Evolutionary conservation across 2,797 vertebrate genomes (phyloP).

Genomic region (Dryobates pubescens): DNA sequence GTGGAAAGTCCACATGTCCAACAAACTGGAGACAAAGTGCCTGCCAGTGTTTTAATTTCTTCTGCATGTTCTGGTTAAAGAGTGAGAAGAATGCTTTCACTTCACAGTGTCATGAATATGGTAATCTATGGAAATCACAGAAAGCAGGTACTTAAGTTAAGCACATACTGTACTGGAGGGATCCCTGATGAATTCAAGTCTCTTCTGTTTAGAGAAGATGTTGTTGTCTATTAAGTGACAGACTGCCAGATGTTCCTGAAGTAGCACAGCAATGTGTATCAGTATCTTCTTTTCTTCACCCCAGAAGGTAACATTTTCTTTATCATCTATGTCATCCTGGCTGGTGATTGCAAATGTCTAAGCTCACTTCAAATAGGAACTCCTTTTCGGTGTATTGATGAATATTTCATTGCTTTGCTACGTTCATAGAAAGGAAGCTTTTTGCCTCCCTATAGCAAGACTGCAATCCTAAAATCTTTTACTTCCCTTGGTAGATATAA

Average conservation of each 20-base stretch:
- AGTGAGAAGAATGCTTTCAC: slow-evolving; percentile 83
- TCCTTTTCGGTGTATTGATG: slow-evolving; percentile 70
- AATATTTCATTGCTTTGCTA: slow-evolving; percentile 68
- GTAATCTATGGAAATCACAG: slow-evolving; percentile 89
- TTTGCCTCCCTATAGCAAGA: slow-evolving; percentile 8
- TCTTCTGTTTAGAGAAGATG: slow-evolving; percentile 82
- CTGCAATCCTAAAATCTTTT: slow-evolving; percentile 33
- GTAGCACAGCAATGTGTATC: slow-evolving; percentile 75
- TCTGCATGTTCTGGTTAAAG: slow-evolving; percentile 81
- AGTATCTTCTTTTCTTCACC: slow-evolving; percentile 69
- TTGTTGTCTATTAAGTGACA: slow-evolving; percentile 82
- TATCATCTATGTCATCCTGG: slow-evolving; percentile 58
- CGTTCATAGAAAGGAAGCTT: slow-evolving; percentile 35
- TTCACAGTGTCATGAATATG: slow-evolving; percentile 88
- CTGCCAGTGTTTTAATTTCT: slow-evolving; percentile 85
- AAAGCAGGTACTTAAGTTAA: slow-evolving; percentile 88
- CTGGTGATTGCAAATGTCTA: slow-evolving; percentile 65
- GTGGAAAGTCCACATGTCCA: slow-evolving; percentile 78
- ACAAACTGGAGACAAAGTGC: slow-evolving; percentile 86
- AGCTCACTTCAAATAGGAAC: slow-evolving; percentile 67
- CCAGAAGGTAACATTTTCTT: slow-evolving; percentile 69
- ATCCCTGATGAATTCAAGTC: slow-evolving; percentile 82
- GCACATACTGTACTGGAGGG: slow-evolving; percentile 82
- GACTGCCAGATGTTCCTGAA: slow-evolving; percentile 82
- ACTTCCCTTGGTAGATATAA: neutral